A percentile compares a stretch with the other conserved stretches of the same genome.
These are phyloP conservation scores for Volucella inanis DNA, from an alignment of 2,888 invertebrate genomes.

Conservation along the genomic window DNA sequence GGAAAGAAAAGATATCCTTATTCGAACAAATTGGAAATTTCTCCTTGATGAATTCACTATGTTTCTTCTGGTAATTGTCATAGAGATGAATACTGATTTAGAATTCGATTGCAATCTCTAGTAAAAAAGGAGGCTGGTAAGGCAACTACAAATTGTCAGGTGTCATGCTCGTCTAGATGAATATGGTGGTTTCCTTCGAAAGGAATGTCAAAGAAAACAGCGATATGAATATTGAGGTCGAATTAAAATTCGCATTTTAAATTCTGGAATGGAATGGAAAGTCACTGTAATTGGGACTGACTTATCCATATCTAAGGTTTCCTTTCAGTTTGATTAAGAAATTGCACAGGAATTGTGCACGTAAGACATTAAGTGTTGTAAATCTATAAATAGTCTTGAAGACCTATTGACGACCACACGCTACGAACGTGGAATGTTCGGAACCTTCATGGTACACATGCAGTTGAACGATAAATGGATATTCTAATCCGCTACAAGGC, in stretches of 20 bases:
- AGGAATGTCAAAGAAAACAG: conserved; percentile 20
- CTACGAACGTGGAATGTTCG: no score
- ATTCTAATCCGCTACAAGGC: no score
- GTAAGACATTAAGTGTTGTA: no score
- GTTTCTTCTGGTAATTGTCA: conserved; percentile 69
- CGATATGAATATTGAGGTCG: conserved; percentile 65
- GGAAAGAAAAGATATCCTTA: conserved; percentile 34
- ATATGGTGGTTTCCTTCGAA: neutral
- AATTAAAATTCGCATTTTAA: conserved; percentile 54
- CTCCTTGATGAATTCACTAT: conserved; percentile 49
- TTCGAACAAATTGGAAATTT: conserved; percentile 67
- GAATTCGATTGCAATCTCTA: conserved; percentile 53
- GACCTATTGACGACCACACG: no score
- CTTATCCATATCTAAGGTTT: conserved; percentile 41
- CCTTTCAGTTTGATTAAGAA: neutral
- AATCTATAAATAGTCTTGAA: no score
- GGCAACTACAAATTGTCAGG: conserved; percentile 55
- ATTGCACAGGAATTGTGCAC: neutral
- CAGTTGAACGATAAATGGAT: no score
- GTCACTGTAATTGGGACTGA: conserved; percentile 57
- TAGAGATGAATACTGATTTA: conserved; percentile 62
- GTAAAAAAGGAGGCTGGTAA: conserved; percentile 12
- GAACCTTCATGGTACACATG: no score
- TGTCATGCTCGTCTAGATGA: conserved; percentile 26
- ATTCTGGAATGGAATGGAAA: conserved; percentile 8